Evolutionary conservation across 2,888 invertebrate genomes (phyloP), one percentile per base, ranked within the genome.

Genomic region (Melieria crassipennis): DNA sequence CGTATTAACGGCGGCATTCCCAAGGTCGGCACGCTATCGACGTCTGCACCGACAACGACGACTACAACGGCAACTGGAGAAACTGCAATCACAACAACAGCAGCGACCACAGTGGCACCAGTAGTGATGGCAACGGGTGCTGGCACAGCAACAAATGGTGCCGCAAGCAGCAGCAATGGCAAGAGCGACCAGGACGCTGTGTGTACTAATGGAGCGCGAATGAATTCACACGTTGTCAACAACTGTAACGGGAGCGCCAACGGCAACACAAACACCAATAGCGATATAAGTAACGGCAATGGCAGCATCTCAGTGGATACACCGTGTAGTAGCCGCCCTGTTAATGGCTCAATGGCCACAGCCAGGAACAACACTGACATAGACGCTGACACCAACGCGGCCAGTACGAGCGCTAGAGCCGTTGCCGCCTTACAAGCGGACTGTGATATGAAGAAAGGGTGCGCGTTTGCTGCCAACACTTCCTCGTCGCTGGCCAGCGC

Each of bases 1-100:
- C 89, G 96, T 57, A 89, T 92, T 78, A 91, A 92, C 74, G 90
- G 90, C 48, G 90, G 91, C 60, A 90, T 94, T 78, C 95, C 95
- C 7, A 86, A 87, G 42, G 87, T 86, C 48, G 79, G 80, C 42
- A 61, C 72, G 45, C 52, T 73, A 58, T 57, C 65, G 56, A 57
- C 71, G 30, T 45, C 69, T 42, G 56, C 70, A 67, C 69, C 79
- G 4, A 7, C 71, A 16, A 48, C 70, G 43, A 58, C 75, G 71
- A 74, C 73, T 64, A 63, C 69, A 69, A 70, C 66, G 43, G n/a
- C 65, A 68, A 75, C 73, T 7, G 76, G 74, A n/a, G 69, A 71
- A 64, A 65, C 71, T 2, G 72, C 71, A 58, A 70, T 72, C 5
- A 58, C 69, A 30, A 61, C 65, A 73, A 69, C 65, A 60, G 50